Evolutionary conservation across 1,140 invertebrate genomes (phyloP), one percentile per base, ranked within the genome.

Genomic region (Cecropterus lyciades): DNA sequence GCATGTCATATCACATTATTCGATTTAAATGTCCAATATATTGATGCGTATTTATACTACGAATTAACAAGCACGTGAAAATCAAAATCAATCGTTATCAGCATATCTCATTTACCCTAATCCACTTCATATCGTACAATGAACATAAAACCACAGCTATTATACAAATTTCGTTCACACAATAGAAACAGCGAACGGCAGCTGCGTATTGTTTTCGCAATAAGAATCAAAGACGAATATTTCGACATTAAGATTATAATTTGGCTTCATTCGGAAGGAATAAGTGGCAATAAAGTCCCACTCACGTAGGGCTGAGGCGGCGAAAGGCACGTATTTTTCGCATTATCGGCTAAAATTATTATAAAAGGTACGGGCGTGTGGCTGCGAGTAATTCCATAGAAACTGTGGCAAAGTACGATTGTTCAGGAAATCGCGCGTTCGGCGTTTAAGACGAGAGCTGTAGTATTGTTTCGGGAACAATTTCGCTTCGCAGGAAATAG

Each of bases 311-410:
- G 74, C 73, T 69, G 73, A 80, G 75, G 75, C 75, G 75, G 75
- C 70, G 77, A 79, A 82, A 76, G 79, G 84, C 87, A 89, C 87
- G 85, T 89, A 89, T 87, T 89, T 87, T 89, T 89, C 87, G 79
- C 85, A 89, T 89, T 89, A 89, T 87, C 85, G 87, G 80, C 82
- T 84, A 87, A 79, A 89, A 89, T 89, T 89, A 87, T 87, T 88
- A 87, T 88, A 84, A 85, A 88, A 85, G 82, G 79, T 82, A 84
- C 73, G 82, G 73, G 85, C 84, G 83, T 85, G 85, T 86, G 73
- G 84, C 80, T 82, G 78, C 75, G 73, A 79, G 77, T 81, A 80
- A 83, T 79, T 80, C 76, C 80, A 72, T 67, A 73, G 75, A 75
- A 82, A 85, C 72, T 72, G 73, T 82, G 73, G 69, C 67, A 59